A percentile compares a stretch with the other conserved stretches of the same genome.
Evolutionary conservation across 2,797 vertebrate species (phyloP).

Genomic region (Protosalanx chinensis): DNA sequence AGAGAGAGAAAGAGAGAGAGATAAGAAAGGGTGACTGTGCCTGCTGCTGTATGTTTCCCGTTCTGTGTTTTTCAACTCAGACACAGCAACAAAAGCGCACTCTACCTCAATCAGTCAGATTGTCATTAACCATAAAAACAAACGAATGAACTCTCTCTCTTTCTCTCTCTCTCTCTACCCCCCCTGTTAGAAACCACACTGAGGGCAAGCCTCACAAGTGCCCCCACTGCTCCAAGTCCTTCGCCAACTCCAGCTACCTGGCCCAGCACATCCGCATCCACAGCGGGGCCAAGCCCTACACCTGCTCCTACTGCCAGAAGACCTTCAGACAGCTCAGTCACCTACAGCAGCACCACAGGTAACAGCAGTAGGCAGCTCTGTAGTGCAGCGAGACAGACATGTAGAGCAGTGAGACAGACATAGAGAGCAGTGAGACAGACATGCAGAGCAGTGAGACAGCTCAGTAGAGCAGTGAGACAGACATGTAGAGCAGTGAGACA

Average conservation of each 20-base stretch:
- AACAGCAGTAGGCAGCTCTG: conserved; percentile 26
- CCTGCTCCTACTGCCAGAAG: conserved; percentile 98
- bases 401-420: neutral
- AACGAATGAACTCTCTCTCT: conserved; percentile 26
- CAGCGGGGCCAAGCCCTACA: conserved; percentile 97
- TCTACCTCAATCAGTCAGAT: conserved; percentile 10
- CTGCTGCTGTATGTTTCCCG: conserved; percentile 43
- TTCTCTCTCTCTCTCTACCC: conserved; percentile 24
- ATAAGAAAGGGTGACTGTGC: conserved; percentile 29
- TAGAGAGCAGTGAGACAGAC: conserved; percentile 81
- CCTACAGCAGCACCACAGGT: conserved; percentile 96
- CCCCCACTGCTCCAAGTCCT: conserved; percentile 98
- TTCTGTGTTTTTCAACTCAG: conserved; percentile 43
- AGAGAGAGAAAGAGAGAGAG: conserved; percentile 14
- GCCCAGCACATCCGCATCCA: conserved; percentile 98
- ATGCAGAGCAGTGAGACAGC: conserved; percentile 69
- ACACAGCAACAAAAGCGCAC: conserved; percentile 33
- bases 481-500: neutral
- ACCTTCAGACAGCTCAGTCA: conserved; percentile 98
- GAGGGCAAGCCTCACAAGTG: conserved; percentile 99
- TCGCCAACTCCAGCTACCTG: conserved; percentile 99
- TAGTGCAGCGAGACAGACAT: no score
- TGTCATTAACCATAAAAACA: neutral
- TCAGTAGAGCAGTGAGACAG: neutral
- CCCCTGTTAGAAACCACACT: conserved; percentile 69